A percentile compares a stretch with the other conserved stretches of the same genome.
phyloP scores from a whole-genome alignment of 2,113 vertebrate genomes.

The Hydropotes inermis region DNA sequence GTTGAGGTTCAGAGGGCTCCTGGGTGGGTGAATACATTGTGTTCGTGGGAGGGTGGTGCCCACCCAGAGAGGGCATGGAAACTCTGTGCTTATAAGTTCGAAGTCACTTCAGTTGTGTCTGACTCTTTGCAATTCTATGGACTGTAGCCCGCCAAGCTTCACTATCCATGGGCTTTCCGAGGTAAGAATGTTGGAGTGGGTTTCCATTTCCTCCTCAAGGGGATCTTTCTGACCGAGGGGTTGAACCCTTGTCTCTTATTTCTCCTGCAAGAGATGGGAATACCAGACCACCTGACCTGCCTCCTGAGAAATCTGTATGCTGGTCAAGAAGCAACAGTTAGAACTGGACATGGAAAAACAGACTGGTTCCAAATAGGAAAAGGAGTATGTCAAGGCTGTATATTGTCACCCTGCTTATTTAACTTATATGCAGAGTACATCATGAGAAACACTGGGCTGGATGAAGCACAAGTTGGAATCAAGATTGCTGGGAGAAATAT shows the following conservation, averaged over 20 bases:
- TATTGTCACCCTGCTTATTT: not conserved
- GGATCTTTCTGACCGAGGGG: not conserved
- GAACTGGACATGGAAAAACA: not conserved
- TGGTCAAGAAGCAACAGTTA: not conserved
- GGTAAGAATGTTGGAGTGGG: not conserved
- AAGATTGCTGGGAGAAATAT: not conserved
- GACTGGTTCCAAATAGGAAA: not conserved
- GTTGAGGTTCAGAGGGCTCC: not conserved
- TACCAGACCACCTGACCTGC: not conserved
- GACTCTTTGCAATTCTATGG: not conserved
- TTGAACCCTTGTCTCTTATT: not conserved
- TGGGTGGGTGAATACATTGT: not conserved
- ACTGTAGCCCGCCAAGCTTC: not conserved
- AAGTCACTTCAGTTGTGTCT: not conserved
- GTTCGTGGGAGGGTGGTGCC: not conserved
- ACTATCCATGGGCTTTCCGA: not conserved
- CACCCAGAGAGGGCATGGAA: not conserved
- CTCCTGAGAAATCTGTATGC: not conserved
- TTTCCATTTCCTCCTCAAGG: not conserved
- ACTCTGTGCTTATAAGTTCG: not conserved
- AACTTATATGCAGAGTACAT: not conserved
- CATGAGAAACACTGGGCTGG: not conserved
- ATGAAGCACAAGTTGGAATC: not conserved
- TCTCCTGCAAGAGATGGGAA: not conserved
- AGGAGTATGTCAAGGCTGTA: rapidly evolving